Evolutionary conservation across 2,113 vertebrate genomes (phyloP).

Genomic region (Syrrhaptes paradoxus): DNA sequence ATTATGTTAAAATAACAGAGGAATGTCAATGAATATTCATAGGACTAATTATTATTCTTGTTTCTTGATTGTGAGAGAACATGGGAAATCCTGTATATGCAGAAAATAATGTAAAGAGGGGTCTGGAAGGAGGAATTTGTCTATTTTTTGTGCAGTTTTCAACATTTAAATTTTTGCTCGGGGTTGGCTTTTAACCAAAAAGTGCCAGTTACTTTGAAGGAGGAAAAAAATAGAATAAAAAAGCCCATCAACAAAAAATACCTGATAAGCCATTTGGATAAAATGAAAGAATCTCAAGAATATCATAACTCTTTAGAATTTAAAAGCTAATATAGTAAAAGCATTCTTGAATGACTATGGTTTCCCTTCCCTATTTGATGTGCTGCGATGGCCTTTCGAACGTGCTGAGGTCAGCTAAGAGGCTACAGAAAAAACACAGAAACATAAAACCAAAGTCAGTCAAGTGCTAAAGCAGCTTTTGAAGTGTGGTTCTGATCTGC

Average conservation of each 20-base stretch:
- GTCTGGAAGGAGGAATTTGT: not conserved
- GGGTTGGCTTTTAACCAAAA: not conserved
- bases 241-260: not conserved
- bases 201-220: not conserved
- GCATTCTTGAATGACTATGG: not conserved
- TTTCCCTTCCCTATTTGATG: not conserved
- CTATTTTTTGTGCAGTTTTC: not conserved
- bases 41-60: not conserved
- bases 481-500: not conserved
- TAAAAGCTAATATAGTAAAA: not conserved
- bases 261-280: not conserved
- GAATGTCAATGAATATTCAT: not conserved
- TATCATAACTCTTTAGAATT: not conserved
- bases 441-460: not conserved
- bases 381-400: not conserved
- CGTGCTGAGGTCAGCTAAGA: not conserved
- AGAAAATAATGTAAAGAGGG: not conserved
- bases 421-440: not conserved
- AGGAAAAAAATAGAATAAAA: not conserved
- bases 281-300: not conserved
- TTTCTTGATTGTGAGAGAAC: not conserved
- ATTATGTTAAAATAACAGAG: slow-evolving; percentile 23
- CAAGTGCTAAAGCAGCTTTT: not conserved
- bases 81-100: not conserved
- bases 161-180: not conserved